These are phyloP conservation scores for Nyctalus aviator DNA, from an alignment of 2,797 vertebrate species.

Conservation along the genomic window DNA sequence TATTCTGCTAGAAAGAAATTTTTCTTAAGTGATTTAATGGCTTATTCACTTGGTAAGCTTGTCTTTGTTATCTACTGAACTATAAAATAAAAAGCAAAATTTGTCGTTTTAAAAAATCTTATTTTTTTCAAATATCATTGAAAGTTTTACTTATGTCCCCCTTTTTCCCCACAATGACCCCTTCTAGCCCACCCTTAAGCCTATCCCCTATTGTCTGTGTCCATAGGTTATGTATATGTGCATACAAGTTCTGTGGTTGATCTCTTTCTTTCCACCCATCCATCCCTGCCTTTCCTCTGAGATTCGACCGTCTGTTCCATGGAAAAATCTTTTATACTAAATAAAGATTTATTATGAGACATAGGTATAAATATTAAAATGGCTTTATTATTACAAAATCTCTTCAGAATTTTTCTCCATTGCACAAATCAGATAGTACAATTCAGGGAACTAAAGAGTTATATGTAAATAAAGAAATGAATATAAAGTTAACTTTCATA, in stretches of 20 bases:
- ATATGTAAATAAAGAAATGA: not conserved
- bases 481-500: constrained; percentile 47
- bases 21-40: constrained; percentile 14
- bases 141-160: no score
- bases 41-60: not conserved
- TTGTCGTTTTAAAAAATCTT: not conserved
- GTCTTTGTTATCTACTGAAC: not conserved
- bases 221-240: no score
- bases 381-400: not conserved
- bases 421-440: not conserved
- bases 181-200: no score
- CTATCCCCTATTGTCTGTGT: no score
- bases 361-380: not conserved
- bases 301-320: no score
- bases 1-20: constrained; percentile 1
- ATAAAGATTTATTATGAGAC: constrained; percentile 12
- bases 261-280: no score
- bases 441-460: not conserved
- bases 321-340: constrained; percentile 24
- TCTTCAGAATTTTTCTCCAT: constrained; percentile 24
- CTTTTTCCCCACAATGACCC: no score
- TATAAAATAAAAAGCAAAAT: constrained; percentile 29
- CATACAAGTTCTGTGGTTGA: no score
- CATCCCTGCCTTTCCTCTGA: no score
- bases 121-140: no score